Evolutionary conservation across 1,140 invertebrate genomes (phyloP).

Genomic region (Carposina sasakii): DNA sequence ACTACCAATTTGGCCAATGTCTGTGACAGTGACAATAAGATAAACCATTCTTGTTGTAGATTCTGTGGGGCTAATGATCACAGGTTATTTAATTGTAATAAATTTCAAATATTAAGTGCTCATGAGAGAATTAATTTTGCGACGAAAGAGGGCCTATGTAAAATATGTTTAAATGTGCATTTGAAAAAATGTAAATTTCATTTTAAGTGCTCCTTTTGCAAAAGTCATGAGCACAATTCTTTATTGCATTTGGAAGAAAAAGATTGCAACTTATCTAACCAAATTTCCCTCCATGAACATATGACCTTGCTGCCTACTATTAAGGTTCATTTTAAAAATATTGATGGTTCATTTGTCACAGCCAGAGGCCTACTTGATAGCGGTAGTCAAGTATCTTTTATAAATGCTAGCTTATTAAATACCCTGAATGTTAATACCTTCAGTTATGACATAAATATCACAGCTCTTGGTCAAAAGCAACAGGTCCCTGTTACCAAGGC

Average conservation of each 20-base stretch:
- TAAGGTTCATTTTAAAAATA: not conserved
- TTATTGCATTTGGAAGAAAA: not conserved
- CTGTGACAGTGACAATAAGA: too few relatives aligned
- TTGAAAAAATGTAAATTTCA: not conserved
- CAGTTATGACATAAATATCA: too few relatives aligned
- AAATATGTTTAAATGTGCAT: slow-evolving; percentile 11
- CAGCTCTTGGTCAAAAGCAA: too few relatives aligned
- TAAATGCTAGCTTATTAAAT: too few relatives aligned
- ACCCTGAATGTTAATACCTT: too few relatives aligned
- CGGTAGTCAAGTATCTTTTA: not conserved
- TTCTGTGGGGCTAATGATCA: not conserved
- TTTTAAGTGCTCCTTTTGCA: not conserved
- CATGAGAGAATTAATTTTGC: not conserved
- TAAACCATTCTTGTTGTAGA: too few relatives aligned
- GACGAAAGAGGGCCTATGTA: slow-evolving; percentile 6
- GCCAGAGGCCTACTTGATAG: not conserved
- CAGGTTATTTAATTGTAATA: slow-evolving; percentile 4
- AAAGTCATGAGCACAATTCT: not conserved
- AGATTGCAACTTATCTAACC: too few relatives aligned
- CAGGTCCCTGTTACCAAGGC: too few relatives aligned
- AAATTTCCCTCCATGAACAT: too few relatives aligned
- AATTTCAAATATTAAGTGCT: not conserved
- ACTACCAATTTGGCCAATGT: too few relatives aligned
- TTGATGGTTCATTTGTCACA: not conserved
- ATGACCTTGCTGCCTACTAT: not conserved